Evolutionary conservation across 2,113 vertebrate genomes (phyloP).

Genomic region (Nanorana parkeri): DNA sequence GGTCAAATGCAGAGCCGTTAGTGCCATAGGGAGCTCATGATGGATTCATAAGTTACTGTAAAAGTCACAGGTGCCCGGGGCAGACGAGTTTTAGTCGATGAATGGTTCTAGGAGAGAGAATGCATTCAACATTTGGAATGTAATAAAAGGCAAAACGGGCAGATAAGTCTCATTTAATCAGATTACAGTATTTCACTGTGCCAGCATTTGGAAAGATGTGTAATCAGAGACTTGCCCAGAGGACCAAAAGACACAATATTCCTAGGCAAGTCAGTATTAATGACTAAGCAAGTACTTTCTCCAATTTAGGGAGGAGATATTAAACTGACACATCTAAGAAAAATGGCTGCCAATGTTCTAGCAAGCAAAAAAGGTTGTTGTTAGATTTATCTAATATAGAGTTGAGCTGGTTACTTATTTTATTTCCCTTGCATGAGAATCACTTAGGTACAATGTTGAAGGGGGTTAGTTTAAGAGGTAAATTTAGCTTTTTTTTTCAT

Average conservation of each 20-base stretch:
- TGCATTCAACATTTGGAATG: constrained; percentile 60
- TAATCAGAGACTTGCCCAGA: constrained; percentile 51
- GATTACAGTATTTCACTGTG: constrained; percentile 59
- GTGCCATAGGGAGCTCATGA: constrained; percentile 58
- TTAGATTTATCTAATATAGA: constrained; percentile 19
- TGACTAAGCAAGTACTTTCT: constrained; percentile 43
- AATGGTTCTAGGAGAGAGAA: constrained; percentile 56
- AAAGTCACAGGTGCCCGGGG: constrained; percentile 40
- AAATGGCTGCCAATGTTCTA: neutral
- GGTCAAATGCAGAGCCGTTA: constrained; percentile 55
- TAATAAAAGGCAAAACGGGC: constrained; percentile 63
- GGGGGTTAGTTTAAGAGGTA: neutral
- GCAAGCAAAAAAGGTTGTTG: constrained; percentile 2
- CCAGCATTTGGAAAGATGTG: constrained; percentile 63
- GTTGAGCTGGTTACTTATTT: constrained; percentile 11
- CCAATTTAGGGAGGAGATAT: constrained; percentile 42
- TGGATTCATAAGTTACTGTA: constrained; percentile 58
- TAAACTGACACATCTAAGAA: constrained; percentile 31
- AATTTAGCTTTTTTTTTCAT: neutral
- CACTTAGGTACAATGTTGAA: neutral
- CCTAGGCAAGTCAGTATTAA: neutral
- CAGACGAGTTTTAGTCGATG: constrained; percentile 43
- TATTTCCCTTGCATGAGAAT: neutral
- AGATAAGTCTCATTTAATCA: constrained; percentile 64
- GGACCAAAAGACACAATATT: constrained; percentile 58